phyloP scores from a whole-genome alignment of 2,888 invertebrate species.

The Caenorhabditis imperialis region DNA sequence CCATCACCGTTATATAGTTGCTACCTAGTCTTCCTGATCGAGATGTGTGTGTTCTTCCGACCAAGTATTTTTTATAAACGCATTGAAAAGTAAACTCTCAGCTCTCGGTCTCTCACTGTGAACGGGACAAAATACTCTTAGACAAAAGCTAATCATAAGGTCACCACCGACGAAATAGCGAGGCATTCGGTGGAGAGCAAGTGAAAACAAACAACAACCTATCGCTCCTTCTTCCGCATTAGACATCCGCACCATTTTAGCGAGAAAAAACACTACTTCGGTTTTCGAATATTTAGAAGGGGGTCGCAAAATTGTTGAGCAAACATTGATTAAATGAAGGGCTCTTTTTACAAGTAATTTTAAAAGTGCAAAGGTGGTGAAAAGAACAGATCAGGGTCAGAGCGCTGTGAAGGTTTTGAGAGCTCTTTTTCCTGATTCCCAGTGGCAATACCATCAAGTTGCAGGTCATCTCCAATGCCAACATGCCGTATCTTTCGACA shows the following conservation, averaged over 20 bases:
- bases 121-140: slow-evolving; percentile 15
- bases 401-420: too few relatives aligned
- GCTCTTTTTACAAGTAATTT: background rate
- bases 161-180: slow-evolving; percentile 26
- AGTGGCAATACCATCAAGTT: slow-evolving; percentile 1
- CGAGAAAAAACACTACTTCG: background rate
- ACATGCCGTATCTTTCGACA: slow-evolving; percentile 68
- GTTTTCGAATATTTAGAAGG: background rate
- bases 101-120: background rate
- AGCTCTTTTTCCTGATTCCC: too few relatives aligned
- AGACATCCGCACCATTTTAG: slow-evolving; percentile 42
- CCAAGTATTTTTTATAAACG: background rate
- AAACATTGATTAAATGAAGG: background rate
- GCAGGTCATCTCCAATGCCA: slow-evolving; percentile 69
- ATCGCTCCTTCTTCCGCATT: slow-evolving; percentile 37
- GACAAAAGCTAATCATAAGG: slow-evolving; percentile 33
- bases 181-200: slow-evolving; percentile 7
- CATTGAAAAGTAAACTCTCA: background rate
- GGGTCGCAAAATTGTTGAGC: background rate
- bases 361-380: background rate
- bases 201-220: slow-evolving; percentile 7
- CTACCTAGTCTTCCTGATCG: slow-evolving; percentile 17
- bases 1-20: slow-evolving; percentile 26
- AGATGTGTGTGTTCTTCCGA: slow-evolving; percentile 46
- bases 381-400: slow-evolving; percentile 7